phyloP scores from a whole-genome alignment of 2,113 vertebrate species.

The Trichomycterus rosablanca region DNA sequence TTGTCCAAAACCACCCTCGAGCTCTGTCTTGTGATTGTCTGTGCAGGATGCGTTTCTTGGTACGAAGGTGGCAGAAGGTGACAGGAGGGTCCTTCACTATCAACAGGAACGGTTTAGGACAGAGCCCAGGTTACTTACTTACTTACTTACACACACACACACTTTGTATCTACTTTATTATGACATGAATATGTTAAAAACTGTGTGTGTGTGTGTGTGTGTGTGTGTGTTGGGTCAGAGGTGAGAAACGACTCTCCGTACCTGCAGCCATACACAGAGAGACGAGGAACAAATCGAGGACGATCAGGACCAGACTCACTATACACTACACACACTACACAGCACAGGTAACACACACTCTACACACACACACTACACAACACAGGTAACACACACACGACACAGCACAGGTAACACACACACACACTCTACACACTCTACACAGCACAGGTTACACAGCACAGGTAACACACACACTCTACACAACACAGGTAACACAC shows the following conservation, averaged over 20 bases:
- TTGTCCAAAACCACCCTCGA: no score
- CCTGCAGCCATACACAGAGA: slow-evolving; percentile 76
- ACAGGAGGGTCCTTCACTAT: slow-evolving; percentile 62
- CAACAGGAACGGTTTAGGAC: slow-evolving; percentile 76
- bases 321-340: slow-evolving; percentile 71
- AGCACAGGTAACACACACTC: slow-evolving; percentile 63
- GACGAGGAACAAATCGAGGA: slow-evolving; percentile 71
- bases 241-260: slow-evolving; percentile 73
- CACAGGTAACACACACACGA: not conserved
- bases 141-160: not conserved
- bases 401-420: not conserved
- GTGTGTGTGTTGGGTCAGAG: slow-evolving; percentile 67
- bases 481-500: not conserved
- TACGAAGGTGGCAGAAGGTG: slow-evolving; percentile 85
- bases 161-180: not conserved
- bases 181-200: not conserved
- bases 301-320: slow-evolving; percentile 80
- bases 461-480: not conserved
- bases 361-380: not conserved
- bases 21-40: not conserved
- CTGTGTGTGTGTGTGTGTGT: not conserved
- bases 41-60: slow-evolving; percentile 90
- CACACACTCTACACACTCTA: not conserved
- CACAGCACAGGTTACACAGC: not conserved
- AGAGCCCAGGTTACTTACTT: slow-evolving; percentile 65